Base-by-base conservation (phyloP, 37 sponge, comb jelly and placozoan genomes). In the Diacarnus erythraeanus region DNA sequence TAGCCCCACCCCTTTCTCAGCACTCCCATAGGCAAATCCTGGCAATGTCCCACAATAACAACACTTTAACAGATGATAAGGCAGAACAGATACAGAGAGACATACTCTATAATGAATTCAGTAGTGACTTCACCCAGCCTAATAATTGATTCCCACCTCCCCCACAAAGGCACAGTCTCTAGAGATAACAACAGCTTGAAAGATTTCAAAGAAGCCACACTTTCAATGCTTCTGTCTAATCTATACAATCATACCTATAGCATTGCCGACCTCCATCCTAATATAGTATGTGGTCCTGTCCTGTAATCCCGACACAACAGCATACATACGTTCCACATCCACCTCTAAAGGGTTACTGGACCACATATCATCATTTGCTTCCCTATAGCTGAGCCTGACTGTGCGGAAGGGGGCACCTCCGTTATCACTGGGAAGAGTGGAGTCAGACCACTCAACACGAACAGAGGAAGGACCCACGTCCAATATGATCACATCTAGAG, bases 401-500 rank as follows among this genome's bases (percentile, higher is more conserved):
- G 0, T 8, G 15, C 58, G 56, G 31, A 80, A 33, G 2, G 59
- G 71, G 2, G 61, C 57, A 37, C 81, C 81, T 0, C 81, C 81
- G 26, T 69, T 57, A 41, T 80, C 60, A 35, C 21, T 3, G 37
- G 69, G 42, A 4, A 68, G 42, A 3, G 42, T 1, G 3, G 69
- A 51, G 43, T 42, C 21, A 35, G 54, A 42, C 57, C 42, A 80
- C 72, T 72, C 66, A 30, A 82, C 61, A 18, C 35, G 74, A 2
- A 64, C 74, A 9, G 82, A 82, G 65, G 33, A 30, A 0, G 82
- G 38, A 23, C 71, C 60, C 8, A 82, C n/a, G 5, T 82, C 63
- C 0, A 60, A 12, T 3, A 58, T 12, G 1, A 33, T 38, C 29
- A 80, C 60, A 9, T 56, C 42, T 1, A 25, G 8, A 20, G 71